phyloP scores from a whole-genome alignment of 2,888 invertebrate species.

The Dicyrtoma fusca region DNA sequence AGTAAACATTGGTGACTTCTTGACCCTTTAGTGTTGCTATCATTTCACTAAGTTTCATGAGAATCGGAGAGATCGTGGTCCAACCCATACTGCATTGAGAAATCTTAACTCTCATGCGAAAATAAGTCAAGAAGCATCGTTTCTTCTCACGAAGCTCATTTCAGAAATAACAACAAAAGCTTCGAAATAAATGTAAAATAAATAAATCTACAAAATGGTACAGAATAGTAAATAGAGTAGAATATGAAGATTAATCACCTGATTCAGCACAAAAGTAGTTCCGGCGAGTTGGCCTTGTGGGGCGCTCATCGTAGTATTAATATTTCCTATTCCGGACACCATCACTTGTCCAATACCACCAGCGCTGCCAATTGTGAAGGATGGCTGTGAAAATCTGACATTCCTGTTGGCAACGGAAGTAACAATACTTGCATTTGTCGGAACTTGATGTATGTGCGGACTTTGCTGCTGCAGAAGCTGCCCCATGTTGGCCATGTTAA shows the following conservation, averaged over 20 bases:
- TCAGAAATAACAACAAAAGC: background rate
- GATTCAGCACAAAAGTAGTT: constrained; percentile 56
- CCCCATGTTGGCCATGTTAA: constrained; percentile 44
- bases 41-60: too few species aligned
- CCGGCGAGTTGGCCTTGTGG: constrained; percentile 49
- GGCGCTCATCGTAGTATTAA: constrained; percentile 40
- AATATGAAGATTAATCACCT: constrained; percentile 41
- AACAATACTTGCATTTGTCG: constrained; percentile 36
- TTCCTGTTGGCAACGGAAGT: constrained; percentile 42
- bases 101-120: too few species aligned
- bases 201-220: background rate
- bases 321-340: constrained; percentile 48
- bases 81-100: too few species aligned
- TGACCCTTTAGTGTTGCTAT: too few species aligned
- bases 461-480: constrained; percentile 51
- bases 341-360: constrained; percentile 51
- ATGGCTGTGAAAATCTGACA: constrained; percentile 46
- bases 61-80: too few species aligned
- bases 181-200: background rate
- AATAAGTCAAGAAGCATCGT: too few species aligned
- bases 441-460: constrained; percentile 28
- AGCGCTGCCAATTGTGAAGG: constrained; percentile 48
- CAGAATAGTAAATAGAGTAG: background rate
- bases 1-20: too few species aligned
- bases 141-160: background rate